A percentile compares a stretch with the other conserved stretches of the same genome.
phyloP scores from a whole-genome alignment of 2,113 vertebrate genomes.

The Hemibagrus wyckioides region DNA sequence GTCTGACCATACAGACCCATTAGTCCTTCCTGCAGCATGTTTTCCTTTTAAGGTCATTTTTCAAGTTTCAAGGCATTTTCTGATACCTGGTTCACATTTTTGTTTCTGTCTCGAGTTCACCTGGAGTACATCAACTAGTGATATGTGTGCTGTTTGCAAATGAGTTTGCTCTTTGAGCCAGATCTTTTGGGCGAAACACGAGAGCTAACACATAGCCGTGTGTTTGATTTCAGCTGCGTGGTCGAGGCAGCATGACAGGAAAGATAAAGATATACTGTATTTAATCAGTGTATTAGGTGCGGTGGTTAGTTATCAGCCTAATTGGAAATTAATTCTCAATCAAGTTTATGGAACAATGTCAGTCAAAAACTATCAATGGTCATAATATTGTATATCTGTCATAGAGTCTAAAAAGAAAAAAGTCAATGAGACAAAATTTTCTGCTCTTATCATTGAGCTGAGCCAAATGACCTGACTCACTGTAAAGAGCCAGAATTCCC shows the following conservation, averaged over 20 bases:
- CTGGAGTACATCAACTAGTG: not conserved
- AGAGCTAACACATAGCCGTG: not conserved
- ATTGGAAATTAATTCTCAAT: not conserved
- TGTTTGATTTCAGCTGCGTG: not conserved
- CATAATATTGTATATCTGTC: not conserved
- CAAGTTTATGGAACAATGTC: not conserved
- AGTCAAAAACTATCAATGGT: not conserved
- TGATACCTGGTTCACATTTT: not conserved
- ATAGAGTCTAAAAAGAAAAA: not conserved
- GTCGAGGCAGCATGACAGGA: not conserved
- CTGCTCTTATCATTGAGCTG: not conserved
- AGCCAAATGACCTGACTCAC: not conserved
- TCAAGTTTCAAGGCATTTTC: slow-evolving; percentile 9
- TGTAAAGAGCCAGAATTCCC: not conserved
- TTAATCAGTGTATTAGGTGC: not conserved
- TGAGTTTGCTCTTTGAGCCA: not conserved
- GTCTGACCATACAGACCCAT: slow-evolving; percentile 5
- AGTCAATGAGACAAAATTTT: not conserved
- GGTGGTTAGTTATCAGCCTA: not conserved
- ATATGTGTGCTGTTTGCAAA: not conserved
- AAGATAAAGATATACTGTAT: not conserved
- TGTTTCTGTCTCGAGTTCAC: not conserved
- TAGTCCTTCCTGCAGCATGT: not conserved
- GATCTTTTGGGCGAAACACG: not conserved
- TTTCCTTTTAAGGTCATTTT: slow-evolving; percentile 24